A percentile compares a stretch with the other conserved stretches of the same genome.
Conservation (phyloP, 2,888 invertebrate species). For the Drosophila pseudotakahashii region DNA sequence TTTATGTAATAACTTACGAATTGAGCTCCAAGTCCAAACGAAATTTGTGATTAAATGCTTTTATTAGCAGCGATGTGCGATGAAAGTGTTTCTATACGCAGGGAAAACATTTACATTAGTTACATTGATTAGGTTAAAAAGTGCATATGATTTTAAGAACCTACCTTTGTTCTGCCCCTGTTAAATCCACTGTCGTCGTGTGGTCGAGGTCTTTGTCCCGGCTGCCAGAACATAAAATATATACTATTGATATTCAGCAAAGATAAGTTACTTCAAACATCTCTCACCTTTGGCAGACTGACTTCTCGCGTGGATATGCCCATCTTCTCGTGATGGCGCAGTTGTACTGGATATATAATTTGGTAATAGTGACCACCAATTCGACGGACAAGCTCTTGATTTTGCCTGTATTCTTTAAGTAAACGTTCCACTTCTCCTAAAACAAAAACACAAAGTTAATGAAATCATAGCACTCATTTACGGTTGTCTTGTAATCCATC, state of each 20-base stretch:
- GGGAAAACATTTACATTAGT: too few species aligned
- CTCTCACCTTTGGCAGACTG: slow-evolving; percentile 91
- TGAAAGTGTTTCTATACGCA: slow-evolving; percentile 90
- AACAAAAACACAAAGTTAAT: neutral
- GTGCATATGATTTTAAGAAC: slow-evolving; percentile 11
- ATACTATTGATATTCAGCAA: too few species aligned
- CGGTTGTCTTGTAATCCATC: too few species aligned
- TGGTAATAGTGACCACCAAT: slow-evolving; percentile 96
- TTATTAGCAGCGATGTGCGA: slow-evolving; percentile 97
- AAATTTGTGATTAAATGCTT: slow-evolving; percentile 98
- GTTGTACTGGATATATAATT: slow-evolving; percentile 97
- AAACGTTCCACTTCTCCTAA: slow-evolving; percentile 94
- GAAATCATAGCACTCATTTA: too few species aligned
- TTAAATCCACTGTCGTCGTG: slow-evolving; percentile 83
- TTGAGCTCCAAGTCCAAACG: slow-evolving; percentile 97
- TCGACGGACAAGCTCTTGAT: slow-evolving; percentile 95
- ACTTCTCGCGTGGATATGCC: slow-evolving; percentile 97
- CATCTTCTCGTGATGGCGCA: slow-evolving; percentile 97
- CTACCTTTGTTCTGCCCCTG: slow-evolving; percentile 83
- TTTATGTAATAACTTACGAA: slow-evolving; percentile 89
- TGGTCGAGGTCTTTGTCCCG: slow-evolving; percentile 82
- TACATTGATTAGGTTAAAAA: neutral
- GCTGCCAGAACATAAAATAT: slow-evolving; percentile 63
- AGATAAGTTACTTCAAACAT: neutral
- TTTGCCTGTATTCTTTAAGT: slow-evolving; percentile 95